Base-by-base conservation (phyloP, 2,888 invertebrate genomes). In the Pteria penguin region DNA sequence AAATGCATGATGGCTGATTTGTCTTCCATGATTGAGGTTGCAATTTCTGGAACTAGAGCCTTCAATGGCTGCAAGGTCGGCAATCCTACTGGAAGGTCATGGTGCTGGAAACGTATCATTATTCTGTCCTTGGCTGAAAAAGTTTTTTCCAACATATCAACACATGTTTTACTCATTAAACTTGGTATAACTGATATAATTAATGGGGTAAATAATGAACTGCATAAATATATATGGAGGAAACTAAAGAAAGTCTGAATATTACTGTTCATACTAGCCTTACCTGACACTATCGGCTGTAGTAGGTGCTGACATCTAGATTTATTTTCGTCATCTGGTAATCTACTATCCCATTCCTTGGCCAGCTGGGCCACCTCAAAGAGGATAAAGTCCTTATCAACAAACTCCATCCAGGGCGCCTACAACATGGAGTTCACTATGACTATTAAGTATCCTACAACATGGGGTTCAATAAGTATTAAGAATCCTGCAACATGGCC, bases 401-500 rank as follows among this genome's bases (percentile, higher is more conserved):
- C 89, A 87, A 94, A 95, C 86, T 96, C 95, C 22, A 94, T 92
- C 96, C 96, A 96, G 36, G 94, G 94, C 72, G 81, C 81, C 90
- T 89, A 33, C 0, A 67, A 61, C n/a, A n/a, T n/a, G n/a, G n/a
- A n/a, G n/a, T n/a, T n/a, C n/a, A n/a, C n/a, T n/a, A n/a, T n/a
- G n/a, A n/a, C n/a, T n/a, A n/a, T n/a, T n/a, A n/a, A n/a, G n/a
- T n/a, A n/a, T n/a, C n/a, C n/a, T n/a, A n/a, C n/a, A n/a, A n/a
- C n/a, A n/a, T n/a, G n/a, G n/a, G n/a, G n/a, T n/a, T n/a, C n/a
- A n/a, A n/a, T n/a, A n/a, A n/a, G n/a, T n/a, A n/a, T n/a, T n/a
- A n/a, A n/a, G n/a, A n/a, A n/a, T n/a, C n/a, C n/a, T n/a, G n/a
- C n/a, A n/a, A n/a, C n/a, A n/a, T n/a, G n/a, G n/a, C n/a, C n/a